These are phyloP conservation scores for Leptopilina boulardi DNA, from an alignment of 1,140 invertebrate species.

Conservation along the genomic window DNA sequence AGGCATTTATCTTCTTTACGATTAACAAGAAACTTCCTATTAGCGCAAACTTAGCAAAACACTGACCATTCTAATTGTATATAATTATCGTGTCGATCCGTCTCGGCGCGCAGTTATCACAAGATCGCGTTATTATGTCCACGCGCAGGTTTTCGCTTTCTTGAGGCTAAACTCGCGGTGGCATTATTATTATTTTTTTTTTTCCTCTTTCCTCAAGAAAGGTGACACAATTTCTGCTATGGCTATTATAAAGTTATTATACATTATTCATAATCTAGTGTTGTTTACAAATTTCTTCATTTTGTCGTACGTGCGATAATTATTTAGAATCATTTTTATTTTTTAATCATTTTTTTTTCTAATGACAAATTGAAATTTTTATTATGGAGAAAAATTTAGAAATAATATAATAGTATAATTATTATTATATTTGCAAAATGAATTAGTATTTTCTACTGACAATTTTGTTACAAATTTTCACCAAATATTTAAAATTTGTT, in stretches of 20 bases:
- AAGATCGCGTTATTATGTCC: slow-evolving; percentile 28
- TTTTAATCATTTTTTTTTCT: background rate
- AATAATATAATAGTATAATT: too few relatives aligned
- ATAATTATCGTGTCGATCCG: slow-evolving; percentile 31
- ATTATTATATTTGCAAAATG: too few relatives aligned
- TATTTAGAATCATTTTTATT: too few relatives aligned
- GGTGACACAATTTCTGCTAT: slow-evolving; percentile 1
- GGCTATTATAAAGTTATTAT: slow-evolving; percentile 12
- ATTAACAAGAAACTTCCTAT: slow-evolving; percentile 32
- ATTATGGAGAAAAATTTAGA: too few relatives aligned
- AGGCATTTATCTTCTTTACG: slow-evolving; percentile 24
- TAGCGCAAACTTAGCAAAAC: slow-evolving; percentile 26
- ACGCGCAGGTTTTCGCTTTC: slow-evolving; percentile 23
- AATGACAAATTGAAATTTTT: too few relatives aligned
- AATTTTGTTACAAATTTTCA: too few relatives aligned
- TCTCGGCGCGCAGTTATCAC: slow-evolving; percentile 29
- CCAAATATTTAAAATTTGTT: too few relatives aligned
- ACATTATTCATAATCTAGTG: background rate
- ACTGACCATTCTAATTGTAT: slow-evolving; percentile 30
- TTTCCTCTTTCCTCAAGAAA: background rate
- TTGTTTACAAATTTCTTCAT: slow-evolving; percentile 10
- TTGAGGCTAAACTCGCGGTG: background rate
- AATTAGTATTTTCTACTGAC: too few relatives aligned
- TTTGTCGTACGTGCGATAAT: too few relatives aligned
- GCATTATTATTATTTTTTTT: too few relatives aligned